A percentile compares a stretch with the other conserved stretches of the same genome.
Conservation (phyloP, 2,113 vertebrate species). For the Pluvialis apricaria region DNA sequence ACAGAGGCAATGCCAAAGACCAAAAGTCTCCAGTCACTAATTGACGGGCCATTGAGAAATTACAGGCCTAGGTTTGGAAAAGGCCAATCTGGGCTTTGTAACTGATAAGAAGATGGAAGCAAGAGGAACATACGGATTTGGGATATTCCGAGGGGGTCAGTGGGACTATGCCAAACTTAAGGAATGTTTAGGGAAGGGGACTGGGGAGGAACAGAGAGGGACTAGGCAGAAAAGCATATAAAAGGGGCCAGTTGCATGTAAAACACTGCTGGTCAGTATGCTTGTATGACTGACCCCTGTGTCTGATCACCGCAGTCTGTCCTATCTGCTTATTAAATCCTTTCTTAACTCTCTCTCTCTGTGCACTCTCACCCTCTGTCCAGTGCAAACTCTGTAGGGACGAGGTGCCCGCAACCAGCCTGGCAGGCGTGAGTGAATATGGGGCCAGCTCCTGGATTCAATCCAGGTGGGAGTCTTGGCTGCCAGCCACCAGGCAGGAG, state of each 20-base stretch:
- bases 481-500: neutral
- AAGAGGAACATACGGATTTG: neutral
- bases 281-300: neutral
- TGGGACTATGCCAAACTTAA: neutral
- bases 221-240: neutral
- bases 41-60: neutral
- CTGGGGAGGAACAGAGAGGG: neutral
- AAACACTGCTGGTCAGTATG: neutral
- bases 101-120: neutral
- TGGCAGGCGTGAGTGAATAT: neutral
- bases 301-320: neutral
- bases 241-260: neutral
- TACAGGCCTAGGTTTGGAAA: neutral
- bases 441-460: neutral
- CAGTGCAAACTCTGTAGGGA: neutral
- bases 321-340: neutral
- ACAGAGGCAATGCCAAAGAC: neutral
- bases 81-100: neutral
- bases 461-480: neutral
- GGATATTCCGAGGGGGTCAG: neutral
- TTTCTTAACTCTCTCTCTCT: neutral
- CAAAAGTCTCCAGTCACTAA: neutral
- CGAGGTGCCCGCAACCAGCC: accelerated
- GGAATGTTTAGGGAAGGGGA: neutral
- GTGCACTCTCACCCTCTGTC: neutral